Conservation (phyloP, 2,888 invertebrate species). For the Lasioglossum lativentre region DNA sequence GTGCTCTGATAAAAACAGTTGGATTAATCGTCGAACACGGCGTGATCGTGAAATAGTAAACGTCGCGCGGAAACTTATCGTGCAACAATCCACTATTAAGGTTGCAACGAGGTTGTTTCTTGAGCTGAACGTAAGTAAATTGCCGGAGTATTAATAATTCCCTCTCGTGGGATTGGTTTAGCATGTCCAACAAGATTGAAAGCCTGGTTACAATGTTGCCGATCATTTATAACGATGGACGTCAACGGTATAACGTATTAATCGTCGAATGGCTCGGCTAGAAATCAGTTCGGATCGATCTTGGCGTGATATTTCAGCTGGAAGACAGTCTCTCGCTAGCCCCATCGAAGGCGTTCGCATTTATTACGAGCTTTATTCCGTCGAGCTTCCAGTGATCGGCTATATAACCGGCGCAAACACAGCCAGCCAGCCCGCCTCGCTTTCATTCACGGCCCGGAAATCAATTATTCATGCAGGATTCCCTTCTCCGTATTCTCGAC, state of each 20-base stretch:
- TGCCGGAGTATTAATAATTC: slow-evolving; percentile 4
- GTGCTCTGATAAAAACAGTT: neutral
- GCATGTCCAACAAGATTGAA: neutral
- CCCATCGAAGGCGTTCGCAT: slow-evolving; percentile 59
- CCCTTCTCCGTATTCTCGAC: slow-evolving; percentile 54
- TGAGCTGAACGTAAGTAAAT: neutral
- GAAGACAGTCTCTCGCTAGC: slow-evolving; percentile 49
- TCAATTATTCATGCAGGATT: slow-evolving; percentile 70
- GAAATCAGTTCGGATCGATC: slow-evolving; percentile 68
- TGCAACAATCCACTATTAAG: neutral
- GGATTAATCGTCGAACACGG: neutral
- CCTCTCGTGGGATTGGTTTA: neutral
- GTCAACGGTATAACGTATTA: slow-evolving; percentile 34
- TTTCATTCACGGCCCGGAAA: slow-evolving; percentile 68
- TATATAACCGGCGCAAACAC: slow-evolving; percentile 61
- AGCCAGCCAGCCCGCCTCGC: slow-evolving; percentile 57
- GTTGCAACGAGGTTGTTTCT: neutral
- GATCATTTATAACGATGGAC: slow-evolving; percentile 5
- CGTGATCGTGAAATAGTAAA: neutral
- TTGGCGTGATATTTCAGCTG: slow-evolving; percentile 68
- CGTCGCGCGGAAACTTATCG: neutral
- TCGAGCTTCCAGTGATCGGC: slow-evolving; percentile 62
- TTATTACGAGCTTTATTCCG: slow-evolving; percentile 67
- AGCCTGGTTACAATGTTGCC: neutral
- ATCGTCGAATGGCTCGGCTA: slow-evolving; percentile 39